Evolutionary conservation across 1,140 invertebrate species (phyloP), one percentile per base, ranked within the genome.

Genomic region (Orchestia grillus): DNA sequence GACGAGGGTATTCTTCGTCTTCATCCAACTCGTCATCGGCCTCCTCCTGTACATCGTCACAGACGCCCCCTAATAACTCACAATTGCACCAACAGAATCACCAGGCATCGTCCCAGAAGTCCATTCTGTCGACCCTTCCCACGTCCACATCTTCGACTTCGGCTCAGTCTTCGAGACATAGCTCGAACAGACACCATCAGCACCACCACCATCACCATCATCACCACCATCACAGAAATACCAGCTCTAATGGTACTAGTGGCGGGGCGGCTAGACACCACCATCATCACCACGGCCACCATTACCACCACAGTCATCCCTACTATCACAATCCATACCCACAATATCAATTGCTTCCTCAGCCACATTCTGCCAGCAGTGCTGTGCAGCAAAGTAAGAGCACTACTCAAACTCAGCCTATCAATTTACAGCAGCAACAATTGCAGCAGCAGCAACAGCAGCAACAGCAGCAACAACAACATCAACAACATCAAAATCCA

Each of bases 1-100:
- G 96, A 96, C 95, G 97, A 90, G 53, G 96, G 96, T 96, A 97
- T 43, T 98, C 98, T 97, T 97, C 98, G 42, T 96, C 97, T 0
- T 96, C 97, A 0, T 28, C 90, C 43, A 15, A 44, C 43, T 45
- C 44, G 45, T 94, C 92, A 45, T 40, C 43, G 43, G 43, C 44
- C 44, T 44, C 44, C 11, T 94, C 92, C 1, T 77, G 62, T 36
- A 77, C 62, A 28, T 77, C 62, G 62, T 15, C 28, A 3, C 62
- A 77, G 28, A 77, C 28, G 62, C 62, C 11, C 1, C 62, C 11
- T 36, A 77, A 77, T 77, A 77, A 77, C 28, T 77, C 62, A 36
- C 62, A 77, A 77, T 77, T 36, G 62, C 62, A 77, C 11, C 62
- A 96, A 97, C 97, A 90, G 90, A 97, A 96, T 96, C 95, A 96